Conservation (phyloP, 2,113 vertebrate species). For the Syngnathus typhle region DNA sequence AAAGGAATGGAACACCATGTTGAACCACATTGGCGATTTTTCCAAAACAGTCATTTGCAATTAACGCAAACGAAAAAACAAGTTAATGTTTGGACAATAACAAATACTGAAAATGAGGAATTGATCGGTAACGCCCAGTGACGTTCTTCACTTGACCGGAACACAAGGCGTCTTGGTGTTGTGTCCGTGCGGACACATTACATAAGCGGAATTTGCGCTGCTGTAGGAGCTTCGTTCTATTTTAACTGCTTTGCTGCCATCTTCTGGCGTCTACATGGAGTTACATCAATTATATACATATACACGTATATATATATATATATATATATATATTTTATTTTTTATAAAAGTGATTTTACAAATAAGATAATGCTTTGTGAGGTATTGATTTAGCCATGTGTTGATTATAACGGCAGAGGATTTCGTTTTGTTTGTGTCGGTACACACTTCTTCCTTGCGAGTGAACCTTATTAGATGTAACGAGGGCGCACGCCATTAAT, state of each 20-base stretch:
- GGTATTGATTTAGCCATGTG: background rate
- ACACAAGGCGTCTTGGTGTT: background rate
- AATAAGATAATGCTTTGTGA: background rate
- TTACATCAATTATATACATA: too few relatives aligned
- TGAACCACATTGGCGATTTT: too few relatives aligned
- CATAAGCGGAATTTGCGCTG: background rate
- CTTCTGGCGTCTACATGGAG: too few relatives aligned
- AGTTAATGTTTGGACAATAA: too few relatives aligned
- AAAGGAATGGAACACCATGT: too few relatives aligned
- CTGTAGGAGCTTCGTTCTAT: too few relatives aligned
- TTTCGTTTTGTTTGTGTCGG: background rate
- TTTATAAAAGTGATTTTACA: background rate
- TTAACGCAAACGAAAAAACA: background rate
- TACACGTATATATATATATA: too few relatives aligned
- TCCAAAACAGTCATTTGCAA: background rate
- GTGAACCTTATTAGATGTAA: constrained; percentile 4
- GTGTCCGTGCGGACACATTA: too few relatives aligned
- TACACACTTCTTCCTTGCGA: constrained; percentile 4
- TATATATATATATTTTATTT: too few relatives aligned
- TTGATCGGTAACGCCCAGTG: too few relatives aligned
- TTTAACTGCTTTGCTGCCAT: too few relatives aligned
- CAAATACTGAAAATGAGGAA: too few relatives aligned
- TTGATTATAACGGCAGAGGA: background rate
- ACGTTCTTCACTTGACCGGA: constrained; percentile 25
- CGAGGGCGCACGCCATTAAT: background rate